Base-by-base conservation (phyloP, 2,797 vertebrate species). In the Lacerta agilis region DNA sequence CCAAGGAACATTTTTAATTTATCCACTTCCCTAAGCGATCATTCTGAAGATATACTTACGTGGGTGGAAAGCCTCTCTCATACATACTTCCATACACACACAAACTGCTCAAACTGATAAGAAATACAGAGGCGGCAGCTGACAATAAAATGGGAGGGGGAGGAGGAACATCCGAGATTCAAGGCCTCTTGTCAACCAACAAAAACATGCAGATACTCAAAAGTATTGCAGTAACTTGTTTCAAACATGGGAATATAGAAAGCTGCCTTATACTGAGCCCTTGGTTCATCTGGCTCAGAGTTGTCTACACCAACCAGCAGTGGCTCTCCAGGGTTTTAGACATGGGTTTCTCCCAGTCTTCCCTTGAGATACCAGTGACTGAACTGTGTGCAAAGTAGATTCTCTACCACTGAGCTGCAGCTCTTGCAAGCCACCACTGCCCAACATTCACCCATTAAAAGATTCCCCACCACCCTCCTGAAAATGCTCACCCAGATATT, bases 11-110 rank as follows among this genome's bases (percentile, higher is more conserved):
- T 29, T 84, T 91, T 90, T 92, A 61, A 92, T 89, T 82, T 93
- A 80, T 89, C 81, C 79, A 1, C 11, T 79, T 87, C 49, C 82
- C 91, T 25, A 0, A 18, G 83, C 0, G 7, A 71, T 49, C 5
- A 0, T 79, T 64, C 88, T 61, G 87, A 88, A 69, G 82, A 89
- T 92, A 89, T 92, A 81, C 17, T 93, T 87, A 66, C 23, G 64
- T 43, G 83, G 49, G 77, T 6, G 0, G 4, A 72, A 18, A 25
- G 58, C 10, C 43, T 79, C 9, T 7, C 8, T 85, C 17, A 61
- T 33, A 86, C 85, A 73, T 69, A 88, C n/a, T 29, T 49, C 78
- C 8, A 75, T 55, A 66, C 61, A 73, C 2, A 2, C 0, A 2
- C 23, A 77, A 5, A 5, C 1, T 5, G 1, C 55, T 80, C 61